Percentiles rank a stretch among this genome's conserved stretches.
Evolutionary conservation across 2,888 invertebrate species (phyloP).

Genomic region (Agrypnus murinus): DNA sequence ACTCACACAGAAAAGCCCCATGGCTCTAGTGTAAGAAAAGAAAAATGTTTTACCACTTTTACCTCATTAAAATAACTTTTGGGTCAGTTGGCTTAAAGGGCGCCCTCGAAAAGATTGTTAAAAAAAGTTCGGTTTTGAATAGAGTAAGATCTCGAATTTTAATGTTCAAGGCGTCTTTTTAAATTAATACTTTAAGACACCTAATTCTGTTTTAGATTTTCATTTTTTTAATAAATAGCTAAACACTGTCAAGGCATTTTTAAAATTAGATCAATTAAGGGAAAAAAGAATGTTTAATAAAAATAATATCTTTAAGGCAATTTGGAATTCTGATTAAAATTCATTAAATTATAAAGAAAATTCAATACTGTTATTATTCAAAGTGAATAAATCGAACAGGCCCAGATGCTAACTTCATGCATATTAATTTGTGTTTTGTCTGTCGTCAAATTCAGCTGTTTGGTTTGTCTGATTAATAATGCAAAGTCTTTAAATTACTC

Average conservation of each 20-base stretch:
- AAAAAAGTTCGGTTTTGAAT: neutral
- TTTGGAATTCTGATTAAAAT: neutral
- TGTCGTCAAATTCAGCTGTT: constrained; percentile 32
- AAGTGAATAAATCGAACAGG: constrained; percentile 27
- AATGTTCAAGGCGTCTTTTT: constrained; percentile 6
- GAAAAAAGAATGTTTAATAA: too few species aligned
- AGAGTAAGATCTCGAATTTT: neutral
- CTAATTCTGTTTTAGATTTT: neutral
- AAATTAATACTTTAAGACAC: neutral
- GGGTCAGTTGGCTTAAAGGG: constrained; percentile 14
- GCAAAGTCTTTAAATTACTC: neutral
- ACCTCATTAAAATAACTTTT: constrained; percentile 29
- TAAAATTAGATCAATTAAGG: too few species aligned
- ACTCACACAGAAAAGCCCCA: constrained; percentile 9
- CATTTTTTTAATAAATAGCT: too few species aligned
- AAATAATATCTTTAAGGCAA: too few species aligned
- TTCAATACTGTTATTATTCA: constrained; percentile 9
- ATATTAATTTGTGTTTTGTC: constrained; percentile 36
- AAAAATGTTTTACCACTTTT: constrained; percentile 22
- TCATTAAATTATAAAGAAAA: constrained; percentile 20
- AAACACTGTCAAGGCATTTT: too few species aligned
- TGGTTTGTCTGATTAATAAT: constrained; percentile 23
- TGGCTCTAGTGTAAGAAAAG: constrained; percentile 3
- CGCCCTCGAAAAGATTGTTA: neutral
- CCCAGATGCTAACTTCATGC: constrained; percentile 34